Evolutionary conservation across 2,797 vertebrate genomes (phyloP).

Genomic region (Hozukius guyotensis): DNA sequence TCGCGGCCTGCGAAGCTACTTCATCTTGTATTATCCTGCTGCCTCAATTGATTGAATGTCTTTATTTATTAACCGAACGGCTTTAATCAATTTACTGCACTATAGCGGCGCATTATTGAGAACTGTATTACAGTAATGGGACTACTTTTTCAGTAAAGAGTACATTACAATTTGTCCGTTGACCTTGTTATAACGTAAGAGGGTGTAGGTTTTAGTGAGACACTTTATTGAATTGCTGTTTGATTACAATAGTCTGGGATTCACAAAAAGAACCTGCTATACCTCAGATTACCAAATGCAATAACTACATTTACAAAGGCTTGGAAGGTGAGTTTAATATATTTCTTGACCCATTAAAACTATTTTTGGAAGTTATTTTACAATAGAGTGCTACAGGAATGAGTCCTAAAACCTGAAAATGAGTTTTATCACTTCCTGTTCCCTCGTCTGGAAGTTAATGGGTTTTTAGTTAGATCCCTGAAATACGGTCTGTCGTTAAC

Average conservation of each 20-base stretch:
- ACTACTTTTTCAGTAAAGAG: neutral
- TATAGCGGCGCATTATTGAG: neutral
- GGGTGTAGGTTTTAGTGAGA: neutral
- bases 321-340: neutral
- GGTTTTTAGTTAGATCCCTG: too few relatives aligned
- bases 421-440: too few relatives aligned
- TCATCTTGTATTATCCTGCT: neutral
- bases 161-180: neutral
- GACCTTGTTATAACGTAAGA: neutral
- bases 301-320: neutral
- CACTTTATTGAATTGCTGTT: neutral
- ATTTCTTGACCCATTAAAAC: neutral
- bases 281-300: neutral
- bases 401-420: too few relatives aligned
- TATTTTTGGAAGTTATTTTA: neutral
- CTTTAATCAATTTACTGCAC: neutral
- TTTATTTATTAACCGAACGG: neutral
- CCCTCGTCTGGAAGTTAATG: too few relatives aligned
- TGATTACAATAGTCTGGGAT: neutral
- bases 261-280: neutral
- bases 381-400: too few relatives aligned
- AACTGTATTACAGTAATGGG: neutral
- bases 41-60: neutral
- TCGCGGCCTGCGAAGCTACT: neutral
- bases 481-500: too few relatives aligned